phyloP scores from a whole-genome alignment of 2,797 vertebrate species.

The Crypturellus tataupa region DNA sequence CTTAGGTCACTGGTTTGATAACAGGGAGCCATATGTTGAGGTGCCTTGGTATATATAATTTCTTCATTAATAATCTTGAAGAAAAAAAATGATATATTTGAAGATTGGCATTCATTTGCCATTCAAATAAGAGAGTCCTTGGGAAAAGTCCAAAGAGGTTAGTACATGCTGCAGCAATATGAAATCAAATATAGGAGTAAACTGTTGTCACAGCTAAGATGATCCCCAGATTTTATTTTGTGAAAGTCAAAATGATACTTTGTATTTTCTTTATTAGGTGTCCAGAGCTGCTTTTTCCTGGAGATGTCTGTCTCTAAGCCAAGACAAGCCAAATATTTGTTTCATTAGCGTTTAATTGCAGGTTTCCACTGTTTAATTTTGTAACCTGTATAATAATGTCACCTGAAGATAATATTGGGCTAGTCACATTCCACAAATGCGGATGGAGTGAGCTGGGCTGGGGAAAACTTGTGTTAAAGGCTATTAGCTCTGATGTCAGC shows the following conservation, averaged over 20 bases:
- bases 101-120: not conserved
- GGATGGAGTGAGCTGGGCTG: not conserved
- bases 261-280: not conserved
- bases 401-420: not conserved
- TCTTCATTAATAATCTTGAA: not conserved
- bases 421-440: not conserved
- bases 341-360: not conserved
- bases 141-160: not conserved
- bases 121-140: not conserved
- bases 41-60: not conserved
- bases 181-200: not conserved
- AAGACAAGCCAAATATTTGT: not conserved
- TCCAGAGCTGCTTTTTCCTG: fast-evolving
- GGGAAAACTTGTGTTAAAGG: not conserved
- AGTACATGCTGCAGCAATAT: not conserved
- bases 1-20: not conserved
- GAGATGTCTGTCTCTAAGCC: not conserved
- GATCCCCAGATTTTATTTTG: not conserved
- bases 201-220: not conserved
- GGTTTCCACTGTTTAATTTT: not conserved
- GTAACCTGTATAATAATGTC: not conserved
- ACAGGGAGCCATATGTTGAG: not conserved
- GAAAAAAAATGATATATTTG: not conserved
- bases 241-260: not conserved
- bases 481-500: conserved; percentile 26